Evolutionary conservation across 2,797 vertebrate genomes (phyloP), one percentile per base, ranked within the genome.

Genomic region (Mastacembelus armatus): DNA sequence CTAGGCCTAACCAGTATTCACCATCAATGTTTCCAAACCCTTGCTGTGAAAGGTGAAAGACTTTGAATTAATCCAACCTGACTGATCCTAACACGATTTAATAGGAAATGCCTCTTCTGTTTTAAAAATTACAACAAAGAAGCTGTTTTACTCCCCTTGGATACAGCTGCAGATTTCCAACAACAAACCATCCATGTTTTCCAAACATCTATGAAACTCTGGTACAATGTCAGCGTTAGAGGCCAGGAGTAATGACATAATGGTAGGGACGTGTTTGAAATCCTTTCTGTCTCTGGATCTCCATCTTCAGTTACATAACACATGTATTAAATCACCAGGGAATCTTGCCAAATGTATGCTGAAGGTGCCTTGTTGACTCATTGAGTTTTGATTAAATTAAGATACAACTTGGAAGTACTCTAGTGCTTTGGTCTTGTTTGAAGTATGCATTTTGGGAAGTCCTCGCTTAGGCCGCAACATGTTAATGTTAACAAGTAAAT

Each of bases 1-100:
- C 96, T 71, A 98, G 87, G 39, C 96, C 96, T 2, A 98, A 92
- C 96, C 96, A 98, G 40, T 98, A 96, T 74, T 98, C 96, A 10
- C 96, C 96, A n/a, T 98, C 95, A 18, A 98, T 97, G 77, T 97
- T 97, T 70, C 96, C 96, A 73, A 98, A 98, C 50, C 96, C 96
- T 96, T 97, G 96, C 96, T 98, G 87, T 68, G 27, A 22, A 12
- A 45, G 42, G 3, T 52, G n/a, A 61, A 51, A 36, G 1, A 55
- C 8, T 35, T 30, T 51, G 38, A 39, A n/a, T 36, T 3, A 35
- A 19, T 55, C 2, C 2, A 15, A 8, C 45, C 21, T 6, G 32
- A 19, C 26, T 21, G 30, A 55, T 55, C 47, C 12, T 30, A 38
- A 58, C 15, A 42, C 67, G 48, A 51, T 44, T 38, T 40, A 43